Base-by-base conservation (phyloP, 2,797 vertebrate species). In the Sibirionetta formosa region DNA sequence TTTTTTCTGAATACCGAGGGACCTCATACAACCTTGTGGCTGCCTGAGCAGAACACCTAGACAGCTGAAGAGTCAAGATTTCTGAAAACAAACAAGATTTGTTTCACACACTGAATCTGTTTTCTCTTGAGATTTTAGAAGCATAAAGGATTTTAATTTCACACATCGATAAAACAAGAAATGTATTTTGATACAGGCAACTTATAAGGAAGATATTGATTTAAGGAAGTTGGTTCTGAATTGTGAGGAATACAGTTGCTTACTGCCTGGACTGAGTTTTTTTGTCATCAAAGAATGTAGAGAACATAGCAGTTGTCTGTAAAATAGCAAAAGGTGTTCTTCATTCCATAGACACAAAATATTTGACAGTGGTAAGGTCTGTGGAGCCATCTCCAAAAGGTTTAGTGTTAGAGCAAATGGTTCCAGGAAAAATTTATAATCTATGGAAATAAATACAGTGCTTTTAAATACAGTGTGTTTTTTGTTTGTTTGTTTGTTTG, bases 51-150 rank as follows among this genome's bases (percentile, higher is more conserved):
- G 61, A 90, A 63, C 51, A 83, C 26, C 31, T 48, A 80, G 73
- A 84, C 24, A 91, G 77, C 51, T 79, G 76, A 88, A 53, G 48
- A 90, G 38, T 82, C 78, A 75, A 88, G 22, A 75, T 44, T 93
- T 95, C 54, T 91, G 85, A 94, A 95, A 93, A 82, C 27, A 89
- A 93, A 83, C 18, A 91, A 69, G 23, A 68, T 86, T 95, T 93
- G 23, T 54, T 77, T 91, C 44, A 36, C 33, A 56, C 29, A 51
- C 4, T 44, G 12, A 83, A 65, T 75, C 40, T 63, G 18, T 91
- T 87, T 84, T 94, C 85, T 92, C 65, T 53, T 56, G 78, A 79
- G 64, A 91, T 46, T 88, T 93, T 53, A 72, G 20, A 90, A 86
- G 2, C 33, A 33, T 35, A 70, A 72, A 91, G 50, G 14, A 93